A percentile compares a stretch with the other conserved stretches of the same genome.
phyloP scores from a whole-genome alignment of 1,140 invertebrate species.

The Drosophila simulans region DNA sequence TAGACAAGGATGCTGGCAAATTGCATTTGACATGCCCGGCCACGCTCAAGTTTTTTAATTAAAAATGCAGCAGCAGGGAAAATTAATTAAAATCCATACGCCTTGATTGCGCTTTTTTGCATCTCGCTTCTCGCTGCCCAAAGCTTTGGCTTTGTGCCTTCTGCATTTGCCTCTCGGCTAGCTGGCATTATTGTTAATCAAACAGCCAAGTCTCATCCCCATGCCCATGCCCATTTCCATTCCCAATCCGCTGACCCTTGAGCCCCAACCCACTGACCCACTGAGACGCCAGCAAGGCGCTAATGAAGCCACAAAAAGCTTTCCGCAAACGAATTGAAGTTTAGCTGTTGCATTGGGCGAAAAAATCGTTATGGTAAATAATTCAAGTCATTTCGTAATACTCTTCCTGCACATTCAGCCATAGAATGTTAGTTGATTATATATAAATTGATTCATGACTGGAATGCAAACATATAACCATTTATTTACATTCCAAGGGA shows the following conservation, averaged over 20 bases:
- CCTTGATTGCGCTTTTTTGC: conserved; percentile 53
- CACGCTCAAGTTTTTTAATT: conserved; percentile 70
- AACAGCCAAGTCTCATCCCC: conserved; percentile 4
- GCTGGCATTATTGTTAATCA: conserved; percentile 55
- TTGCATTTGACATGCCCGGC: conserved; percentile 9
- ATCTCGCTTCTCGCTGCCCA: not conserved
- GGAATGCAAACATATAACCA: no score
- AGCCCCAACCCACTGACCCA: not conserved
- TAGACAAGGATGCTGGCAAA: not conserved
- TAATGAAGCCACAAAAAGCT: conserved; percentile 74
- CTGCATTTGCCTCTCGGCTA: conserved; percentile 16
- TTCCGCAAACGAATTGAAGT: conserved; percentile 54
- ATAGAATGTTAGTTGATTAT: not conserved
- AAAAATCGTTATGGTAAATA: conserved; percentile 5
- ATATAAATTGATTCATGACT: no score
- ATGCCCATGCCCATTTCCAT: not conserved
- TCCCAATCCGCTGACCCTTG: not conserved
- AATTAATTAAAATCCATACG: conserved; percentile 81
- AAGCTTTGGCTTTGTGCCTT: conserved; percentile 40
- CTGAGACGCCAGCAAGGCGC: conserved; percentile 27
- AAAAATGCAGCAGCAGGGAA: conserved; percentile 65
- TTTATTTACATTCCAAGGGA: not conserved
- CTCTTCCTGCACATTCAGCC: not conserved
- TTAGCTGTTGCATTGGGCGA: conserved; percentile 14
- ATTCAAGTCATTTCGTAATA: not conserved